Conservation (phyloP, 1,140 invertebrate genomes). For the Sitodiplosis mosellana region DNA sequence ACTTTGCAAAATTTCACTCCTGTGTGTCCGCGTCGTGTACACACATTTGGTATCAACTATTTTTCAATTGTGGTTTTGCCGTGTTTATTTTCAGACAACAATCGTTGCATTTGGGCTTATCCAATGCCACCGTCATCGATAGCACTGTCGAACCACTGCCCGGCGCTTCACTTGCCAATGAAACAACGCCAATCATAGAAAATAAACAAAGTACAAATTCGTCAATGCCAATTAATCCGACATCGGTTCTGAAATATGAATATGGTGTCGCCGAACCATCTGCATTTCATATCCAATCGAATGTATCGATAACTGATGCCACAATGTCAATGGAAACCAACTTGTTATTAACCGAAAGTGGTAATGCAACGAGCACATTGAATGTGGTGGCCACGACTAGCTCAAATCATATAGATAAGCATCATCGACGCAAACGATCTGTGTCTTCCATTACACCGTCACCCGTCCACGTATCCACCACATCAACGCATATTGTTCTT, state of each 20-base stretch:
- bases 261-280: too few species aligned
- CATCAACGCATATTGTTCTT: too few species aligned
- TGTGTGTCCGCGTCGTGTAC: not conserved
- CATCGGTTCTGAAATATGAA: too few species aligned
- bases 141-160: not conserved
- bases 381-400: not conserved
- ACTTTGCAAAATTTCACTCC: not conserved
- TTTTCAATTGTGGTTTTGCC: too few species aligned
- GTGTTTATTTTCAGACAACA: constrained; percentile 36
- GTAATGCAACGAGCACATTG: too few species aligned
- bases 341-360: too few species aligned
- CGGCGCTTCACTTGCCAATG: too few species aligned
- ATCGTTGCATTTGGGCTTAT: constrained; percentile 45
- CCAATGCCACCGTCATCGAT: constrained; percentile 5
- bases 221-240: too few species aligned
- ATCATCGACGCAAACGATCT: not conserved
- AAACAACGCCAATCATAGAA: too few species aligned
- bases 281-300: too few species aligned
- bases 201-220: too few species aligned
- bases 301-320: too few species aligned
- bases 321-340: not conserved
- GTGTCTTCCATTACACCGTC: not conserved
- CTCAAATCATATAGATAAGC: not conserved
- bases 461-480: not conserved
- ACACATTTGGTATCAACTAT: not conserved